Evolutionary conservation across 2,113 vertebrate species (phyloP).

Genomic region (Microcebus lehilahytsara): DNA sequence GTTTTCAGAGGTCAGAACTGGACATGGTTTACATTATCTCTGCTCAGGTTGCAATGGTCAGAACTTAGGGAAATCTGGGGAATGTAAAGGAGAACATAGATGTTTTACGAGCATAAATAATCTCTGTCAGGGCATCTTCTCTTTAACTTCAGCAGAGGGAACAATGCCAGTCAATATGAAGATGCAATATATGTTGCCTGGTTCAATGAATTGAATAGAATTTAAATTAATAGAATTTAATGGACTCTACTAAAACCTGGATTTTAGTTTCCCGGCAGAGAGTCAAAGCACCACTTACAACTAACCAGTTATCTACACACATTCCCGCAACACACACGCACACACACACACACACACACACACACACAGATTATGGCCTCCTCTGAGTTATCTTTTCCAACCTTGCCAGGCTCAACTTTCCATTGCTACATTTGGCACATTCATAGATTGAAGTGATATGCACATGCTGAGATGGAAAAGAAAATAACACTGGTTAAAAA

Average conservation of each 20-base stretch:
- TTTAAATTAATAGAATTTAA: slow-evolving; percentile 28
- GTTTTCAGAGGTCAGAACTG: not conserved
- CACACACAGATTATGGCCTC: not conserved
- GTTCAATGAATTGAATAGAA: not conserved
- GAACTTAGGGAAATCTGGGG: not conserved
- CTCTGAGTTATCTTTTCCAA: not conserved
- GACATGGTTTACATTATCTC: not conserved
- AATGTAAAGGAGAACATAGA: not conserved
- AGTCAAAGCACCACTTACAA: not conserved
- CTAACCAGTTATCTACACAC: not conserved
- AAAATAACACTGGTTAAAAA: not conserved
- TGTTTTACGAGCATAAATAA: not conserved
- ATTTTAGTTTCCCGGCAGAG: slow-evolving; percentile 37
- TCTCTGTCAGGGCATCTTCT: not conserved
- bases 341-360: not conserved
- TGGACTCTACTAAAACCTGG: not conserved
- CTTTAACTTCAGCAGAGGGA: not conserved
- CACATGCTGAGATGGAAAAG: not conserved
- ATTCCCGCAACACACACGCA: not conserved
- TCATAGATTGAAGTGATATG: not conserved
- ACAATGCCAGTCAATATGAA: not conserved
- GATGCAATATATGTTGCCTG: not conserved
- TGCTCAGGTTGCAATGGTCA: not conserved
- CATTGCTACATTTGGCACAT: not conserved
- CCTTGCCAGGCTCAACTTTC: not conserved